These are phyloP conservation scores for Trididemnum miniatum DNA, from an alignment of 23 tunicate genomes.

Conservation along the genomic window DNA sequence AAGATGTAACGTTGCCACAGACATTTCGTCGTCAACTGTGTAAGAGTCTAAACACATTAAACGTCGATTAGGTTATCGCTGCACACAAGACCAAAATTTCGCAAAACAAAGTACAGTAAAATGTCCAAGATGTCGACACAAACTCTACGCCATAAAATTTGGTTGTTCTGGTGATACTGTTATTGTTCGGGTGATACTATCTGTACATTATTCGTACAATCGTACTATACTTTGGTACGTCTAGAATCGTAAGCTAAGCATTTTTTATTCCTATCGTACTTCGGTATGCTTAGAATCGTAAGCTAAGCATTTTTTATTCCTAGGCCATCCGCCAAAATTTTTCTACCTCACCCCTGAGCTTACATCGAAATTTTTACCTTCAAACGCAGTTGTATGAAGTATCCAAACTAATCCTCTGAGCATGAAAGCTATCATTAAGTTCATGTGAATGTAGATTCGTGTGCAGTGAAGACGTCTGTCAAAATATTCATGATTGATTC, in stretches of 20 bases:
- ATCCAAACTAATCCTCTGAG: constrained; percentile 57
- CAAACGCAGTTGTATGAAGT: constrained; percentile 45
- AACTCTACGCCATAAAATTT: too few species aligned
- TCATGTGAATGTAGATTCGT: constrained; percentile 73
- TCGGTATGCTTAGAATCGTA: too few species aligned
- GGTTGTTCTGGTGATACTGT: too few species aligned
- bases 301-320: too few species aligned
- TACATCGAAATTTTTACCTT: constrained; percentile 22
- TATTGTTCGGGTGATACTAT: too few species aligned
- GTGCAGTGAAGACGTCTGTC: constrained; percentile 67
- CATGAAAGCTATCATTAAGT: constrained; percentile 60
- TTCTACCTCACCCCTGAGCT: neutral
- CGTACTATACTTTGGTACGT: too few species aligned
- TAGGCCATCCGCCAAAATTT: neutral
- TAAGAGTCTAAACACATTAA: neutral
- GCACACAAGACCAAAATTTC: neutral
- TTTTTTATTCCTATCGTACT: too few species aligned
- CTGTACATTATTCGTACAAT: too few species aligned
- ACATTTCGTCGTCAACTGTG: neutral
- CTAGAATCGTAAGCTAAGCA: too few species aligned
- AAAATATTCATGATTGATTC: too few species aligned
- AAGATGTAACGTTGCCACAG: neutral
- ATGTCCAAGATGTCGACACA: too few species aligned
- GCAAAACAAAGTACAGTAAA: too few species aligned
- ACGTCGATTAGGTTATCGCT: neutral